Evolutionary conservation across 2,888 invertebrate species (phyloP).

Genomic region (Elmis aenea): DNA sequence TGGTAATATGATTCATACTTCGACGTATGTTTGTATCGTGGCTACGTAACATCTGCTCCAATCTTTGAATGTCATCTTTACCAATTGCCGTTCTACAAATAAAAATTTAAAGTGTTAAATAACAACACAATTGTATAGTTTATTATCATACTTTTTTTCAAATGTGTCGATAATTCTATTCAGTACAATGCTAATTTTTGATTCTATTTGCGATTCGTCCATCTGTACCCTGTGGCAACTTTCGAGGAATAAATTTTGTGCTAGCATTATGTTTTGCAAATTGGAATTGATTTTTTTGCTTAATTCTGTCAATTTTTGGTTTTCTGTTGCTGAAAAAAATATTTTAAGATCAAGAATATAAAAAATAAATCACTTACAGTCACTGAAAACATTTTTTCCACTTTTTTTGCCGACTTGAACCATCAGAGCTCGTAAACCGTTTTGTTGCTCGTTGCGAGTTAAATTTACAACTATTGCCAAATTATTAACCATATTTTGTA

Average conservation of each 20-base stretch:
- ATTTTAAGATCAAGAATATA: not conserved
- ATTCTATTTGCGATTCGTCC: conserved; percentile 56
- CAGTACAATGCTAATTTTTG: conserved; percentile 57
- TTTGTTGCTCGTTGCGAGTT: conserved; percentile 39
- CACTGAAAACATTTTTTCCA: conserved; percentile 22
- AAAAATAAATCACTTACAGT: no score
- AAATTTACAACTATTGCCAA: conserved; percentile 28
- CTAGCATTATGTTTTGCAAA: conserved; percentile 57
- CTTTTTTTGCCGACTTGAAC: conserved; percentile 36
- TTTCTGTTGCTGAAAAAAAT: conserved; percentile 14
- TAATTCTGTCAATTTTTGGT: conserved; percentile 27
- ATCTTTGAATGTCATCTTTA: conserved; percentile 53
- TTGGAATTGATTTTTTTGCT: conserved; percentile 43
- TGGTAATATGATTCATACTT: no score
- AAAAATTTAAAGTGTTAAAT: conserved; percentile 11
- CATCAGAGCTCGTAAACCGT: conserved; percentile 36
- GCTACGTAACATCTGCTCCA: conserved; percentile 50
- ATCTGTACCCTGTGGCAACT: conserved; percentile 62
- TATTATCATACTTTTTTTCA: conserved; percentile 55
- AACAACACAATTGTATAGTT: not conserved
- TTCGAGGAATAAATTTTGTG: conserved; percentile 61
- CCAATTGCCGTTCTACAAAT: conserved; percentile 52
- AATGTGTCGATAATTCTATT: conserved; percentile 60
- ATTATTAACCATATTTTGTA: no score
- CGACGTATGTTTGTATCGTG: conserved; percentile 40